Evolutionary conservation across 2,113 vertebrate genomes (phyloP).

Genomic region (Ptychochromis oligacanthus): DNA sequence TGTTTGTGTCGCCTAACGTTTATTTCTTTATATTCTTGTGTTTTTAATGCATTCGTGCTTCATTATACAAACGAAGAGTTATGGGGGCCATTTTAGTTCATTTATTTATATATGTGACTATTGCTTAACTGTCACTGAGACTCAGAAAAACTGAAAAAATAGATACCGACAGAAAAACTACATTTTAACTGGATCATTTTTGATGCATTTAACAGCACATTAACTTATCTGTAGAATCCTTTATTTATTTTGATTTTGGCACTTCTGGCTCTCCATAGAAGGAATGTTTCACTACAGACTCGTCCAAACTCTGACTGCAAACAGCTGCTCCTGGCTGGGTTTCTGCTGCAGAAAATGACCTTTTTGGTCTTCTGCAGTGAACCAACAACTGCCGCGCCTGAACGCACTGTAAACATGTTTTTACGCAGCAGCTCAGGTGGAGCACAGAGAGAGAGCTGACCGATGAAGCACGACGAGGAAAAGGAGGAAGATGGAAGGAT

Average conservation of each 20-base stretch:
- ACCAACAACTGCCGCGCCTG: background rate
- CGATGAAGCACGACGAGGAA: too few species aligned
- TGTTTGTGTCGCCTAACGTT: too few species aligned
- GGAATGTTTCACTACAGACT: too few species aligned
- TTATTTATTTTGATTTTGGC: background rate
- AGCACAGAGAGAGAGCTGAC: background rate
- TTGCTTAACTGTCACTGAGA: background rate
- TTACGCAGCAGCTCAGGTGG: background rate
- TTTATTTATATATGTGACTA: background rate
- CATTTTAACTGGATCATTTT: too few species aligned
- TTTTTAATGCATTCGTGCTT: background rate
- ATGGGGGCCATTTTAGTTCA: background rate
- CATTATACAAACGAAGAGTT: background rate
- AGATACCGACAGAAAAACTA: background rate
- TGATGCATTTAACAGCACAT: too few species aligned
- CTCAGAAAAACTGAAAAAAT: background rate
- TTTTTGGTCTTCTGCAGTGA: background rate
- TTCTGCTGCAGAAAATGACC: background rate
- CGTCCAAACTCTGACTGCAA: background rate
- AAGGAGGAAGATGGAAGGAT: background rate
- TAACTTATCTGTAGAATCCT: too few species aligned
- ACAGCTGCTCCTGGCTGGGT: background rate
- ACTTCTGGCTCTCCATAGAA: fast-evolving
- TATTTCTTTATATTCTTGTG: too few species aligned
- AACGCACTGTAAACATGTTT: background rate